Percentiles rank a stretch among this genome's conserved stretches.
These are phyloP conservation scores for Bothrops jararaca DNA, from an alignment of 2,113 vertebrate genomes.

Conservation along the genomic window DNA sequence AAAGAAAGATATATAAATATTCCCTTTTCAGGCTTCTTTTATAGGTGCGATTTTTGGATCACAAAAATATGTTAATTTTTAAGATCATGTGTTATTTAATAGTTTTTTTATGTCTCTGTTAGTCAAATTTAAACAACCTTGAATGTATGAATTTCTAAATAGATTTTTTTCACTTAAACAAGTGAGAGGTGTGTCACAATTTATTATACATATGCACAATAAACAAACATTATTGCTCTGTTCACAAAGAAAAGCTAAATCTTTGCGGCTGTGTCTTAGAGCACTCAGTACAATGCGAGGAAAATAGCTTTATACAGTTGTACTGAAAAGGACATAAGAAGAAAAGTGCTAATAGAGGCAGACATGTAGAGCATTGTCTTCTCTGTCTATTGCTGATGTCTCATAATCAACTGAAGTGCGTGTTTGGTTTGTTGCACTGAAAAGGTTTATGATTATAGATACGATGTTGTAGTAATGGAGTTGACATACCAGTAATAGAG, in stretches of 20 bases:
- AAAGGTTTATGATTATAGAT: constrained; percentile 34
- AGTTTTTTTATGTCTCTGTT: background rate
- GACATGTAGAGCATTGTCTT: background rate
- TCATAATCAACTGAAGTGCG: constrained; percentile 44
- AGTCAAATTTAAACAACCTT: background rate
- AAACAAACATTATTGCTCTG: background rate
- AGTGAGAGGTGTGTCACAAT: background rate
- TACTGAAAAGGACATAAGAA: constrained; percentile 16
- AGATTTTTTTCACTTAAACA: background rate
- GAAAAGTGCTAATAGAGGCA: constrained; percentile 42
- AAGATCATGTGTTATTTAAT: too few relatives aligned
- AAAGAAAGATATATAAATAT: background rate
- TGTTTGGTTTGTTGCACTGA: constrained; percentile 38
- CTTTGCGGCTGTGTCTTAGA: background rate
- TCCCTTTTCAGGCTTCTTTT: background rate
- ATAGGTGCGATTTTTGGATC: background rate
- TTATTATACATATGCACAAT: background rate
- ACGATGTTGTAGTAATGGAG: constrained; percentile 56
- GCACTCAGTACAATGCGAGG: background rate
- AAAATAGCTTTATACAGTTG: background rate
- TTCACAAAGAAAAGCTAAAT: background rate
- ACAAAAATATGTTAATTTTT: background rate
- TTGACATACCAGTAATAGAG: constrained; percentile 67
- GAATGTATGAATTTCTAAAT: background rate
- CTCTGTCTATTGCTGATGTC: constrained; percentile 41